These are phyloP conservation scores for Paratrypauchen microcephalus DNA, from an alignment of 2,797 vertebrate species.

Conservation along the genomic window DNA sequence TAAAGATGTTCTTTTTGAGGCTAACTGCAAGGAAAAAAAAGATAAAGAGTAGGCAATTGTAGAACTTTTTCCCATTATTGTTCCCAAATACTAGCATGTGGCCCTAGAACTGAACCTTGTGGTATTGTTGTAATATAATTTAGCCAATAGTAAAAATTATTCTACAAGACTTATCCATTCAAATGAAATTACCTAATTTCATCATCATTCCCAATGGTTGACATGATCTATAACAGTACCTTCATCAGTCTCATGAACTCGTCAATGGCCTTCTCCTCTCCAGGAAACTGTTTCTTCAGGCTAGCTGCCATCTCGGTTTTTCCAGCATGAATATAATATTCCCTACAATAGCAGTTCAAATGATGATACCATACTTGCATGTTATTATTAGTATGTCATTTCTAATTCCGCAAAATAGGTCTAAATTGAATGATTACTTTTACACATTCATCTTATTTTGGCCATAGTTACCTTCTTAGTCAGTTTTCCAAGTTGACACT, in stretches of 20 bases:
- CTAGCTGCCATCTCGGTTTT: conserved; percentile 65
- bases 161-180: background rate
- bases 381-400: background rate
- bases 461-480: no score
- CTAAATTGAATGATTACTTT: no score
- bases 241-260: conserved; percentile 81
- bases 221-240: conserved; percentile 59
- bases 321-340: conserved; percentile 68
- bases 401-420: no score
- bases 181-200: background rate
- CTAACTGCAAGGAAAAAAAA: conserved; percentile 38
- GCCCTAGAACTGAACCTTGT: background rate
- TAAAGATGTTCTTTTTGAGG: conserved; percentile 55
- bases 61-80: background rate
- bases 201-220: conserved; percentile 1
- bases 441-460: background rate
- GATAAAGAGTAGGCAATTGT: background rate
- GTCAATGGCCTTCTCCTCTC: conserved; percentile 73
- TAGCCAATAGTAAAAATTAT: background rate
- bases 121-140: background rate
- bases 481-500: no score
- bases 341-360: conserved; percentile 28
- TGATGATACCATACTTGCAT: background rate
- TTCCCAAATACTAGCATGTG: background rate
- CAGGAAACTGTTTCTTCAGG: conserved; percentile 75